Conservation (phyloP, 2,888 invertebrate genomes). For the Rhingia campestris region DNA sequence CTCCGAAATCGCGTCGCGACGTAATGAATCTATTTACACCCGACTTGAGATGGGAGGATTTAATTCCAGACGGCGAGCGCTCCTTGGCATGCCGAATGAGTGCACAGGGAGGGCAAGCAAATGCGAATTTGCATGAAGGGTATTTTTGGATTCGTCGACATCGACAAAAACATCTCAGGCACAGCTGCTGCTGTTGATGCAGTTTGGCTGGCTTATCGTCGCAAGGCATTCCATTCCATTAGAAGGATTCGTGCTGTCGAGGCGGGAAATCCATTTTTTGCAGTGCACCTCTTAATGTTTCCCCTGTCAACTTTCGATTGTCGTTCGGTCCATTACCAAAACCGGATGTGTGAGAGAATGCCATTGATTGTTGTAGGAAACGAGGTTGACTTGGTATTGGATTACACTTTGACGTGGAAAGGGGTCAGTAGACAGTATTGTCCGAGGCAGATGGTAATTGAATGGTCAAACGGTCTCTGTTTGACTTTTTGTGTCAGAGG, state of each 20-base stretch:
- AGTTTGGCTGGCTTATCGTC: constrained; percentile 20
- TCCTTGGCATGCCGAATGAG: constrained; percentile 13
- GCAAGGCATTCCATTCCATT: constrained; percentile 31
- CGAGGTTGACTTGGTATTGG: constrained; percentile 26
- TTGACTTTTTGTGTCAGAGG: constrained; percentile 6
- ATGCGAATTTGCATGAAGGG: constrained; percentile 58
- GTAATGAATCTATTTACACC: constrained; percentile 71
- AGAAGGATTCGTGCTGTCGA: constrained; percentile 10
- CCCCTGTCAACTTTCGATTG: constrained; percentile 41
- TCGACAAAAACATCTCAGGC: constrained; percentile 13
- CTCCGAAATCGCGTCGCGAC: constrained; percentile 43
- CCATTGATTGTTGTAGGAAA: constrained; percentile 41
- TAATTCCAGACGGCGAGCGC: constrained; percentile 23
- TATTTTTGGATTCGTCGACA: constrained; percentile 54
- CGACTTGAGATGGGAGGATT: constrained; percentile 54
- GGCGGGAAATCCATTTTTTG: constrained; percentile 26
- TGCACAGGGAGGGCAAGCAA: constrained; percentile 1
- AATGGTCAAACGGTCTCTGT: constrained; percentile 16
- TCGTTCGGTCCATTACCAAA: constrained; percentile 38
- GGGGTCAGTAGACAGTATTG: not conserved
- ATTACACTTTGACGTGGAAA: constrained; percentile 15
- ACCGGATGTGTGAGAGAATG: constrained; percentile 66
- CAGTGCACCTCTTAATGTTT: not conserved
- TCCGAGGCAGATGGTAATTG: constrained; percentile 24
- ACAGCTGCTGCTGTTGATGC: constrained; percentile 66